Conservation (phyloP, 2,797 vertebrate genomes). For the Pipistrellus pipistrellus region DNA sequence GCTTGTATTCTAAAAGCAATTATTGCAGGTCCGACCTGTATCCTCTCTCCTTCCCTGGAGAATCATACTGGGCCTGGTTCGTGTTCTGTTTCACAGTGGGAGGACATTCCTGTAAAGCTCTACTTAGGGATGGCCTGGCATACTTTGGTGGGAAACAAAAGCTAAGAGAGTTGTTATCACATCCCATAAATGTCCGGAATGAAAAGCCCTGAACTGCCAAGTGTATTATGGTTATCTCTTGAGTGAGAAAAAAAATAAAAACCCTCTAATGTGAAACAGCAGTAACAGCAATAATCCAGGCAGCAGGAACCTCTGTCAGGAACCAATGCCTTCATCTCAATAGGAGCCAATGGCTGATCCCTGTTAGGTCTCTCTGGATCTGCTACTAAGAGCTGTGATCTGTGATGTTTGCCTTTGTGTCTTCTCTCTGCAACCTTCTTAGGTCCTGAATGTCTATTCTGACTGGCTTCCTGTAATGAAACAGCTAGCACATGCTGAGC, state of each 20-base stretch:
- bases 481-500: neutral
- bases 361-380: neutral
- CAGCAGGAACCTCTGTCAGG: neutral
- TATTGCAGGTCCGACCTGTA: neutral
- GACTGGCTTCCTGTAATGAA: neutral
- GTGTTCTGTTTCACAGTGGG: slow-evolving; percentile 11
- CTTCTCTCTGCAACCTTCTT: neutral
- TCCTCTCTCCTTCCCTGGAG: neutral
- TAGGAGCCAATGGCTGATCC: neutral
- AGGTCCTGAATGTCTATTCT: neutral
- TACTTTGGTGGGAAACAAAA: slow-evolving; percentile 47
- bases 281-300: slow-evolving; percentile 9
- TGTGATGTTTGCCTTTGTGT: neutral
- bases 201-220: slow-evolving; percentile 56
- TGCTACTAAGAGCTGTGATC: neutral
- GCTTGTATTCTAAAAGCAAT: slow-evolving; percentile 37
- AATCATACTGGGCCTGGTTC: slow-evolving; percentile 39
- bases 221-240: slow-evolving; percentile 48
- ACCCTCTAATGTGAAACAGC: slow-evolving; percentile 2
- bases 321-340: neutral
- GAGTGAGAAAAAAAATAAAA: neutral
- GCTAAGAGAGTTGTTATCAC: slow-evolving; percentile 38
- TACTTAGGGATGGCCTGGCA: neutral
- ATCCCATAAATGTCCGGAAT: slow-evolving; percentile 61
- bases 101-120: neutral